Evolutionary conservation across 2,797 vertebrate genomes (phyloP).

Genomic region (Vipera latastei): DNA sequence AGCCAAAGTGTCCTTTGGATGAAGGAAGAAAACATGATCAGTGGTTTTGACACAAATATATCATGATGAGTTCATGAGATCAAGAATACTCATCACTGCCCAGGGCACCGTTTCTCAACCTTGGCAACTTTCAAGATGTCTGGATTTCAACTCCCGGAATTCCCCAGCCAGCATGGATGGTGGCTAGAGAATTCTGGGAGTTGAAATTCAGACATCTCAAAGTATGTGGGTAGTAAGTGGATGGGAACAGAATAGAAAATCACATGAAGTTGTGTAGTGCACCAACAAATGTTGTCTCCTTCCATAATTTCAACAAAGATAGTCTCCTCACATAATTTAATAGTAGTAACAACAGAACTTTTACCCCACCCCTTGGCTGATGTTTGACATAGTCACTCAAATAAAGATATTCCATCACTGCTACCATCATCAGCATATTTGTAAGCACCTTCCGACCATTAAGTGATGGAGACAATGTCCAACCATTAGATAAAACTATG

Average conservation of each 20-base stretch:
- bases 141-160: background rate
- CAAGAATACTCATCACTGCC: background rate
- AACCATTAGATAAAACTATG: background rate
- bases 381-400: background rate
- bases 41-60: background rate
- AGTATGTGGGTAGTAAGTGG: background rate
- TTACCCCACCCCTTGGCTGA: background rate
- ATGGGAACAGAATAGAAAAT: background rate
- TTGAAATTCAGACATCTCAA: background rate
- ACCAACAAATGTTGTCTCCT: background rate
- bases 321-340: background rate
- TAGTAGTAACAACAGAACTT: background rate
- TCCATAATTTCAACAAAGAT: background rate
- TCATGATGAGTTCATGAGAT: background rate
- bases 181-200: background rate
- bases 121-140: background rate
- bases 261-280: background rate
- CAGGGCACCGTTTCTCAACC: background rate
- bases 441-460: background rate
- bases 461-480: background rate
- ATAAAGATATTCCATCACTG: background rate
- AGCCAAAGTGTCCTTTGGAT: slow-evolving; percentile 85
- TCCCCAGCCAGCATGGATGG: background rate
- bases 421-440: background rate
- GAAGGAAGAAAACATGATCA: slow-evolving; percentile 19